phyloP scores from a whole-genome alignment of 2,888 invertebrate genomes.

The Acanthosepion esculentum region DNA sequence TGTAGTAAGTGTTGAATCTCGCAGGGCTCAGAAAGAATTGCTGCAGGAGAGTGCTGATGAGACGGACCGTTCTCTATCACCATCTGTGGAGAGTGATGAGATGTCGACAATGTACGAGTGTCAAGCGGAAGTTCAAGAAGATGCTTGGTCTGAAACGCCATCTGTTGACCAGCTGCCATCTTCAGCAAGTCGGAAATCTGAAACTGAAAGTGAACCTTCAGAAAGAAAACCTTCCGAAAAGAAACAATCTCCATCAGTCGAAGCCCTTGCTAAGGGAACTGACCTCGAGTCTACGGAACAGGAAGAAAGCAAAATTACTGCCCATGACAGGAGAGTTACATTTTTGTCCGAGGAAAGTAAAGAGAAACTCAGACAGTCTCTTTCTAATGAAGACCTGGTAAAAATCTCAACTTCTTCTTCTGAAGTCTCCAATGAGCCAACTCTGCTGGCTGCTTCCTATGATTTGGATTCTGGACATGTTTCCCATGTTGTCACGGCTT shows the following conservation, averaged over 20 bases:
- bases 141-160: constrained; percentile 52
- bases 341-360: constrained; percentile 63
- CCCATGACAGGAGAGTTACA: constrained; percentile 64
- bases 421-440: constrained; percentile 87
- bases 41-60: constrained; percentile 67
- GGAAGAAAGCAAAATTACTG: constrained; percentile 54
- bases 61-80: constrained; percentile 68
- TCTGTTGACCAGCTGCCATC: constrained; percentile 61
- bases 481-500: constrained; percentile 72
- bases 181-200: constrained; percentile 64
- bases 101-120: constrained; percentile 64
- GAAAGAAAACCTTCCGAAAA: constrained; percentile 70
- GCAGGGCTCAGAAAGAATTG: constrained; percentile 67
- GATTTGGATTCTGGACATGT: constrained; percentile 80
- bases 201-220: constrained; percentile 67
- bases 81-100: constrained; percentile 69
- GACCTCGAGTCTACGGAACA: constrained; percentile 59
- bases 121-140: constrained; percentile 61
- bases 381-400: constrained; percentile 68
- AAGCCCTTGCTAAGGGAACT: constrained; percentile 61
- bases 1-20: constrained; percentile 67
- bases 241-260: constrained; percentile 68
- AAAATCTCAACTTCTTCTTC: constrained; percentile 80
- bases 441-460: constrained; percentile 90
- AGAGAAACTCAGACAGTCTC: constrained; percentile 61